Evolutionary conservation across 1,140 invertebrate genomes (phyloP), one percentile per base, ranked within the genome.

Genomic region (Drosophila melanica): DNA sequence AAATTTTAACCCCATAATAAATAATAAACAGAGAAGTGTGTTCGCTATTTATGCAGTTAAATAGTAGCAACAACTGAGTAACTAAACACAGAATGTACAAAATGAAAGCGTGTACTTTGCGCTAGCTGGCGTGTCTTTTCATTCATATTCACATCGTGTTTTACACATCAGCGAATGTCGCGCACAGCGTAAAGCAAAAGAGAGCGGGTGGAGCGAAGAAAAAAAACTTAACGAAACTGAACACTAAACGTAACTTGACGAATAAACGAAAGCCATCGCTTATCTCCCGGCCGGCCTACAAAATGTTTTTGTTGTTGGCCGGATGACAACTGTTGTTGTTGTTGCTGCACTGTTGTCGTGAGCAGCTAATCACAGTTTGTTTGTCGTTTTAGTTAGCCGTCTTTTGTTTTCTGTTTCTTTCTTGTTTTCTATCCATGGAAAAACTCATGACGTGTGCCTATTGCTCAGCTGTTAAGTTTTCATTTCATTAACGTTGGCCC

Each of bases 21-120:
- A 60, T 54, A 57, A 45, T 37, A 10, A 35, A 35, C 7, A 3
- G 33, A 35, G 33, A 35, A 35, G 44, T 68, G 63, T n/a, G 27
- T 35, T 10, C 35, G 42, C 11, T 10, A 45, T 18, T 35, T 14
- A 35, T 71, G 60, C 51, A 71, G 35, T 41, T 53, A 35, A 59
- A 54, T 71, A 59, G 45, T 16, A 51, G 47, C 55, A 54, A 70
- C 47, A 60, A 59, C 47, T 60, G 37, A 75, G 59, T 39, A 59
- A 42, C 55, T 50, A 51, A 41, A 55, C 47, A 71, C 74, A 75
- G 33, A 47, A 42, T 27, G 76, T 44, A 37, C 41, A 55, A 69
- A 80, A 84, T 75, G 81, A 89, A 86, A 86, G 82, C 76, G 84
- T 84, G 84, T 89, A 89, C 84, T 87, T 89, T 87, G 84, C 33